These are phyloP conservation scores for Acinonyx jubatus DNA, from an alignment of 2,113 vertebrate species.

Conservation along the genomic window DNA sequence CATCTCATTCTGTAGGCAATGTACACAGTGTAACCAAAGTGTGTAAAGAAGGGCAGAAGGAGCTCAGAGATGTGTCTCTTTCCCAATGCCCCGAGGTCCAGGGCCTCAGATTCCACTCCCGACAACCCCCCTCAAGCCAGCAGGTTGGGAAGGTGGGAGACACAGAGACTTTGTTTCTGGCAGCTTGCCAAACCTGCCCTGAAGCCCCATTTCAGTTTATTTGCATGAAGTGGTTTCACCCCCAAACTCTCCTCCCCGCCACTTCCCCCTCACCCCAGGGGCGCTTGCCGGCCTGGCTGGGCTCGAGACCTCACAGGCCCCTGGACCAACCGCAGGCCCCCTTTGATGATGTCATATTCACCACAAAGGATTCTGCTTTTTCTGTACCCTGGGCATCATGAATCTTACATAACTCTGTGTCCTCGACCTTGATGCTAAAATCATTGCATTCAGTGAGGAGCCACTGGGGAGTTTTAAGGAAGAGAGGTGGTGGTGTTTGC, in stretches of 20 bases:
- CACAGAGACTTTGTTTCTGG: slow-evolving; percentile 55
- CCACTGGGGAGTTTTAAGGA: neutral
- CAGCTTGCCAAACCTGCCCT: slow-evolving; percentile 54
- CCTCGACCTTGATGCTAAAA: neutral
- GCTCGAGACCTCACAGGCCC: neutral
- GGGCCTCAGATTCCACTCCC: neutral
- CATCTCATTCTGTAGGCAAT: neutral
- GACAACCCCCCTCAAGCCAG: slow-evolving; percentile 11
- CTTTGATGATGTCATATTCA: neutral
- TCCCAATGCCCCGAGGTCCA: neutral
- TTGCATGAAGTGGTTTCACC: slow-evolving; percentile 46
- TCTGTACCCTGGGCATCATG: neutral
- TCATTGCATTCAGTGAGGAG: neutral
- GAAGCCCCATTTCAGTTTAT: slow-evolving; percentile 41
- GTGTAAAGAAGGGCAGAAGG: neutral
- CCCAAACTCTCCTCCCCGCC: neutral
- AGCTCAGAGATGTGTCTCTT: neutral
- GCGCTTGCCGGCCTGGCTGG: neutral
- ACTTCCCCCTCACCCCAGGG: neutral
- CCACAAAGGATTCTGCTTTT: neutral
- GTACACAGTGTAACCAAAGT: neutral
- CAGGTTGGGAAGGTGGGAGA: neutral
- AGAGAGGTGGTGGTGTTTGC: neutral
- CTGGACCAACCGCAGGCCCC: neutral
- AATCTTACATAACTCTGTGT: neutral